phyloP scores from a whole-genome alignment of 2,888 invertebrate species.

The Caenorhabditis angaria region DNA sequence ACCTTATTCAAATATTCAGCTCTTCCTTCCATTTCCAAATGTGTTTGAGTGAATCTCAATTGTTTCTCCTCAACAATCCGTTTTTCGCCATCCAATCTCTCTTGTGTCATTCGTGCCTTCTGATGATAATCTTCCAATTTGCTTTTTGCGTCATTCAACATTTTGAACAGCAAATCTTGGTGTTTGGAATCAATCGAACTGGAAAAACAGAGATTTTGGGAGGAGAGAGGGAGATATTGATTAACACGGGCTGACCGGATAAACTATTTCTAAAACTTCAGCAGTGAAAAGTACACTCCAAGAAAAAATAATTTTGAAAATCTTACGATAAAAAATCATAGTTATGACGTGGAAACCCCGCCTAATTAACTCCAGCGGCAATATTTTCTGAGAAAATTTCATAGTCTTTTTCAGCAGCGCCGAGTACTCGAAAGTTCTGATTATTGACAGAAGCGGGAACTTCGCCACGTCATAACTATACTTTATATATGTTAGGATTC shows the following conservation, averaged over 20 bases:
- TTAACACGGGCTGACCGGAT: background rate
- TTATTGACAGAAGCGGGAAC: no score
- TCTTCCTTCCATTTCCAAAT: background rate
- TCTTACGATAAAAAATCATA: no score
- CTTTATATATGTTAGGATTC: no score
- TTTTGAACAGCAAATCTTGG: background rate
- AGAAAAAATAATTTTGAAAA: no score
- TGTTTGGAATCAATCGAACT: background rate
- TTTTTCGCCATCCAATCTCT: conserved; percentile 6
- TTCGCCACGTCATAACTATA: no score
- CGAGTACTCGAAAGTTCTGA: no score
- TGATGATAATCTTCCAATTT: background rate
- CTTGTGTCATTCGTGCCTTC: background rate
- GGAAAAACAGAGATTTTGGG: background rate
- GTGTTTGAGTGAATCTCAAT: conserved; percentile 1
- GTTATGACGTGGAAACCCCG: no score
- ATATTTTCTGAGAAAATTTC: no score
- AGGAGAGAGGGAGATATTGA: background rate
- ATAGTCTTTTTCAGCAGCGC: no score
- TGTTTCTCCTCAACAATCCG: background rate
- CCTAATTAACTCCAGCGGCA: no score
- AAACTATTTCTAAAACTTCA: no score
- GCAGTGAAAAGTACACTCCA: no score
- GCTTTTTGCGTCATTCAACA: background rate
- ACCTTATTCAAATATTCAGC: conserved; percentile 6